phyloP scores from a whole-genome alignment of 1,140 invertebrate species.

The Pogonognathellus flavescens region DNA sequence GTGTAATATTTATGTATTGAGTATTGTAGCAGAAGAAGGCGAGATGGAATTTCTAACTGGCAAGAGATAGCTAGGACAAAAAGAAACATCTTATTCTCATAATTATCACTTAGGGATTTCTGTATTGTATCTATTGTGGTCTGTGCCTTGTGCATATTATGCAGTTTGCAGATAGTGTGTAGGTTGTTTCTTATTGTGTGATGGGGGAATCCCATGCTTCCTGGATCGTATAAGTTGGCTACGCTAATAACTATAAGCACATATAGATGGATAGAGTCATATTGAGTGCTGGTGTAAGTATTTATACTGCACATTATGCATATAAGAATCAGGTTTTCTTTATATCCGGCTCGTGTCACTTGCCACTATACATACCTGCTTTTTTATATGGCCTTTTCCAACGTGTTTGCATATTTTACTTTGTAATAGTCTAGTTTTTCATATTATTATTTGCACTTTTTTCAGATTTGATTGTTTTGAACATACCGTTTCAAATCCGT shows the following conservation, averaged over 20 bases:
- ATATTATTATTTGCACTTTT: not conserved
- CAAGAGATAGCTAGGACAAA: no score
- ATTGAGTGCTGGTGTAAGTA: no score
- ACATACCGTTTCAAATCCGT: slow-evolving; percentile 1
- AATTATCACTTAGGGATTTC: no score
- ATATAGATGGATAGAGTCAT: no score
- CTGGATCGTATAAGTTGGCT: not conserved
- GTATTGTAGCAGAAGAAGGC: no score
- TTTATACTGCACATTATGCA: not conserved
- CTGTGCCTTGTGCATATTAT: no score
- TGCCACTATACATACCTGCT: not conserved
- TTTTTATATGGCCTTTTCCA: not conserved
- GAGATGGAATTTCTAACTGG: no score
- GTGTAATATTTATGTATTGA: no score
- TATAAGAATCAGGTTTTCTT: slow-evolving; percentile 1
- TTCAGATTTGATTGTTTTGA: not conserved
- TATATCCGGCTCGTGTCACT: slow-evolving; percentile 14
- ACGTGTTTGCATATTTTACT: slow-evolving; percentile 11
- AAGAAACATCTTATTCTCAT: no score
- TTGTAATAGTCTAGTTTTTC: not conserved
- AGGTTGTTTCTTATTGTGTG: not conserved
- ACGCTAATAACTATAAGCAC: not conserved
- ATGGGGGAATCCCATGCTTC: slow-evolving; percentile 32
- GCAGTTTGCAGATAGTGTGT: no score
- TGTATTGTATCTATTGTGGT: no score